Percentiles rank a stretch among this genome's conserved stretches.
Conservation (phyloP, 2,888 invertebrate genomes). For the Aporophyla lueneburgensis region DNA sequence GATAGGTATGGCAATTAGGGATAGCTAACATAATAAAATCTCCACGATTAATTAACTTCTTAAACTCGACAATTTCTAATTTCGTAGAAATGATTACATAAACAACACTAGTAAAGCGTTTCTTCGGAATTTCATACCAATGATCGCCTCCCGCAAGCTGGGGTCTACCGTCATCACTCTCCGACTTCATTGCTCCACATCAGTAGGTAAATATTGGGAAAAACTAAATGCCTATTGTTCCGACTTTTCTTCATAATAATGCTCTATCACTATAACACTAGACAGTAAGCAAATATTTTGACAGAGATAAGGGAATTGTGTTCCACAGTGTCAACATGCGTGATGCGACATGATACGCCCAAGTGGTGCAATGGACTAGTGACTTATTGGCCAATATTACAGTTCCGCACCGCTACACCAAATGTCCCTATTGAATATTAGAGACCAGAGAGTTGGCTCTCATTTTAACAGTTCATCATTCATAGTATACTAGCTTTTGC, state of each 20-base stretch:
- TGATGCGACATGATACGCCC: conserved; percentile 23
- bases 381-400: conserved; percentile 23
- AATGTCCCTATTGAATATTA: background rate
- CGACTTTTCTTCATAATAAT: background rate
- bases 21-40: background rate
- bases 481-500: no score
- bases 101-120: background rate
- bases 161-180: background rate
- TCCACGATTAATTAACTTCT: background rate
- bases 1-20: background rate
- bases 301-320: conserved; percentile 30
- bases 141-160: background rate
- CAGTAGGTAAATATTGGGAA: background rate
- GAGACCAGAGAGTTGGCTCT: background rate
- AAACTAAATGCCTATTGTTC: background rate
- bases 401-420: background rate
- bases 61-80: background rate
- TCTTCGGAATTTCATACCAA: background rate
- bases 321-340: conserved; percentile 38
- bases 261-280: background rate
- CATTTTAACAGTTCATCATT: background rate
- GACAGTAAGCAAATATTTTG: conserved; percentile 35
- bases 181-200: background rate
- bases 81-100: background rate
- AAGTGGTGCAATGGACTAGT: conserved; percentile 31